Base-by-base conservation (phyloP, 2,888 invertebrate species). In the Odontomyia ornata region DNA sequence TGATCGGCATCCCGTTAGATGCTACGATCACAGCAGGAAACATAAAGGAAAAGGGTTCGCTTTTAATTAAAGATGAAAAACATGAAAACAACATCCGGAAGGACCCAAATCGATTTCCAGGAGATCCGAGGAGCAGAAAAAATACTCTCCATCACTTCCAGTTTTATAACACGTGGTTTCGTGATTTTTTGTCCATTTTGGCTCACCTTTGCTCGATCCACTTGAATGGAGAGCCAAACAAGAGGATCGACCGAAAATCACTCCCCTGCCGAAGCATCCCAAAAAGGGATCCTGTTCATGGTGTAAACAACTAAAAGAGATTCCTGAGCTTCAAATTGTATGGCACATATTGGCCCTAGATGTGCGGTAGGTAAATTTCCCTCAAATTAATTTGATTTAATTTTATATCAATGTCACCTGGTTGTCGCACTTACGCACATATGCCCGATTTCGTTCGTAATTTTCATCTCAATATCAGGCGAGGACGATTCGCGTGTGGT, bases 81-180 rank as follows among this genome's bases (percentile, higher is more conserved):
- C 30, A 57, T 60, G 57, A 73, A 60, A 73, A 73, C 23, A 73
- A 73, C 73, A 73, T 73, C 73, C 73, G 73, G 73, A 73, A 73
- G 57, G 73, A 60, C 73, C 57, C 18, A 73, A 72, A 73, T 36
- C 73, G 36, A 69, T 47, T 69, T 47, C n/a, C 13, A 18, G 47
- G 4, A n/a, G 25, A 36, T 36, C 36, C 3, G 36, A 36, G 9
- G 36, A 36, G 9, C 3, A 36, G 9, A 36, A 36, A 36, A 25
- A 57, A 73, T 36, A 60, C 28, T 30, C 13, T 36, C 30, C 73
- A 18, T 60, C 73, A 60, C 73, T 73, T 73, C 73, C 57, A 73
- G 60, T 57, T 60, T 73, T 36, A 28, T 60, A 73, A 57, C 73
- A 73, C 73, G 73, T 73, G 73, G 11, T 21, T 7, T 25, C 52